Evolutionary conservation across 2,113 vertebrate genomes (phyloP).

Genomic region (Loxodonta africana): DNA sequence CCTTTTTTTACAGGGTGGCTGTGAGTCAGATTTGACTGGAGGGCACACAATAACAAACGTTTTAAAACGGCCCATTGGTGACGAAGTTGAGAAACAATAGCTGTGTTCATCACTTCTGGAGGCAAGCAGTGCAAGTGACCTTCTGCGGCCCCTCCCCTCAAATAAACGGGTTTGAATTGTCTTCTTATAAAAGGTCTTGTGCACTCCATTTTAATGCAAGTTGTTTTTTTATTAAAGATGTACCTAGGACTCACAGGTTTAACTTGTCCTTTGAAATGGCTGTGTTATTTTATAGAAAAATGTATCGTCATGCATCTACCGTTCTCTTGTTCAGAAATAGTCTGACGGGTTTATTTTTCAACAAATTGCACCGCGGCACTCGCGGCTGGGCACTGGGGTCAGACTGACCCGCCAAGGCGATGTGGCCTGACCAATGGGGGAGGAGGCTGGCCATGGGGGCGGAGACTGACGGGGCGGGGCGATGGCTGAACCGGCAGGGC

Average conservation of each 20-base stretch:
- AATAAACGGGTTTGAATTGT: background rate
- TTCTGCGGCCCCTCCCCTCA: background rate
- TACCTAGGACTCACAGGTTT: background rate
- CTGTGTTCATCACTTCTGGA: background rate
- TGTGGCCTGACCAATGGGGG: background rate
- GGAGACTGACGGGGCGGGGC: background rate
- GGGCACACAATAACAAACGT: too few relatives aligned
- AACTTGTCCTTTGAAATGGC: background rate
- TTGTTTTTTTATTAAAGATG: constrained; percentile 13
- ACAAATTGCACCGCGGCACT: background rate
- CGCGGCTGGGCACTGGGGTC: too few relatives aligned
- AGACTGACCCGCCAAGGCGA: too few relatives aligned
- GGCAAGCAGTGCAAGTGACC: background rate
- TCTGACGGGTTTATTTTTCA: background rate
- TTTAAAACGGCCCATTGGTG: background rate
- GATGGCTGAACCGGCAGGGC: background rate
- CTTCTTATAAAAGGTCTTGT: background rate
- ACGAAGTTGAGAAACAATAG: background rate
- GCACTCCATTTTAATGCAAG: background rate
- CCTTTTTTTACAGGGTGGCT: too few relatives aligned
- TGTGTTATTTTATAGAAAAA: background rate
- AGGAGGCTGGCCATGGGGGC: background rate
- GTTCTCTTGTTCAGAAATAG: background rate
- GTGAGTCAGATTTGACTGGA: too few relatives aligned
- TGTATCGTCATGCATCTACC: background rate